Conservation (phyloP, 2,888 invertebrate genomes). For the Hofmannophila pseudospretella region DNA sequence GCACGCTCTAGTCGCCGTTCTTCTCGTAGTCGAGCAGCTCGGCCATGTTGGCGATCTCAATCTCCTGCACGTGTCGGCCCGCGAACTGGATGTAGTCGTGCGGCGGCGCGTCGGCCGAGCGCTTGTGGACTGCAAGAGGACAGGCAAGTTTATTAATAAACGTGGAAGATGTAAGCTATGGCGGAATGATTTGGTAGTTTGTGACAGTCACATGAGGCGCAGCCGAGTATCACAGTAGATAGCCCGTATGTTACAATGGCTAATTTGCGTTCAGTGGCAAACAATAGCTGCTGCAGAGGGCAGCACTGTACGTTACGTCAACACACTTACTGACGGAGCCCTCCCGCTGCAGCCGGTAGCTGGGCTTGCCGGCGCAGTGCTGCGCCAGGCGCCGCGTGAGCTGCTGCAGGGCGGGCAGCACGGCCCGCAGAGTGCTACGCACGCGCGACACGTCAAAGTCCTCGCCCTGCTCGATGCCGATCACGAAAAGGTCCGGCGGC, state of each 20-base stretch:
- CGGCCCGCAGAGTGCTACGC: conserved; percentile 79
- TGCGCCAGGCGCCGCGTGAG: conserved; percentile 6
- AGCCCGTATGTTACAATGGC: too few relatives aligned
- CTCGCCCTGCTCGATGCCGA: conserved; percentile 85
- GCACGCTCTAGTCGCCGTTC: neutral
- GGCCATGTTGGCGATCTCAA: conserved; percentile 83
- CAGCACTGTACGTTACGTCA: too few relatives aligned
- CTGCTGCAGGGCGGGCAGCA: conserved; percentile 81
- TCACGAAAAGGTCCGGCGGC: conserved; percentile 77
- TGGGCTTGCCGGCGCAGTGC: conserved; percentile 76
- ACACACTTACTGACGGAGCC: conserved; percentile 78
- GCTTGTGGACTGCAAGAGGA: conserved; percentile 81
- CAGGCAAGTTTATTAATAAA: too few relatives aligned
- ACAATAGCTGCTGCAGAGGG: too few relatives aligned
- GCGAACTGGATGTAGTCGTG: conserved; percentile 86
- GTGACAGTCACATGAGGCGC: too few relatives aligned
- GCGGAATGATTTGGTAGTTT: too few relatives aligned
- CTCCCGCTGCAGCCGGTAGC: conserved; percentile 85
- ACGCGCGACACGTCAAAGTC: conserved; percentile 89
- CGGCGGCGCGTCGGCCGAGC: conserved; percentile 62
- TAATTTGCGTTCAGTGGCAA: too few relatives aligned
- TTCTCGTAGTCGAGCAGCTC: conserved; percentile 76
- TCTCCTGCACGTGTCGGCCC: conserved; percentile 85
- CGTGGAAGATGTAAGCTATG: too few relatives aligned
- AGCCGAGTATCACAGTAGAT: too few relatives aligned